phyloP scores from a whole-genome alignment of 2,113 vertebrate genomes.

The Crocuta crocuta region DNA sequence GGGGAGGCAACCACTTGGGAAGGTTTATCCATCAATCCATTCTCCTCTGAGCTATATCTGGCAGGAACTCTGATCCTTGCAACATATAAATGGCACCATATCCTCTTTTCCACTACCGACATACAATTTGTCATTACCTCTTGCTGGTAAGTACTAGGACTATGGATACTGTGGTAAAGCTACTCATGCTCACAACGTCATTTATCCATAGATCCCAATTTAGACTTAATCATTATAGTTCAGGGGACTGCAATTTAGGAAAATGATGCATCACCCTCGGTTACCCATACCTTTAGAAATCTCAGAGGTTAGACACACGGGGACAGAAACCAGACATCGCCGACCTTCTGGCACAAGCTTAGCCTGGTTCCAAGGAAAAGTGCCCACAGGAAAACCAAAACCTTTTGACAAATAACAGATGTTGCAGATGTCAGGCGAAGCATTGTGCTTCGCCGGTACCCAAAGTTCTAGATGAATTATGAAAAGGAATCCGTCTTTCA shows the following conservation, averaged over 20 bases:
- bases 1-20: background rate
- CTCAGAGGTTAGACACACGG: background rate
- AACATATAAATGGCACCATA: background rate
- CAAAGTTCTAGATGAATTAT: constrained; percentile 66
- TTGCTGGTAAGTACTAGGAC: background rate
- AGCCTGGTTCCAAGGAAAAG: constrained; percentile 60
- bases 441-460: constrained; percentile 48
- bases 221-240: constrained; percentile 10
- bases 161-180: background rate
- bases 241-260: background rate
- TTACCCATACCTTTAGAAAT: constrained; percentile 49
- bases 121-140: background rate
- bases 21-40: background rate
- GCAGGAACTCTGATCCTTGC: background rate
- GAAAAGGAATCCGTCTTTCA: constrained; percentile 69
- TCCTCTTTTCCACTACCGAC: background rate
- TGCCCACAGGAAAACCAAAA: constrained; percentile 54
- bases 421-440: constrained; percentile 60
- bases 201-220: constrained; percentile 42
- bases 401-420: constrained; percentile 69
- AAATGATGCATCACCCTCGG: background rate
- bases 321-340: constrained; percentile 11
- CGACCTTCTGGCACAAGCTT: constrained; percentile 17
- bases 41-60: background rate
- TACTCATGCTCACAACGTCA: background rate